Evolutionary conservation across 1,140 invertebrate genomes (phyloP), one percentile per base, ranked within the genome.

Genomic region (Carcinoscorpius rotundicauda): DNA sequence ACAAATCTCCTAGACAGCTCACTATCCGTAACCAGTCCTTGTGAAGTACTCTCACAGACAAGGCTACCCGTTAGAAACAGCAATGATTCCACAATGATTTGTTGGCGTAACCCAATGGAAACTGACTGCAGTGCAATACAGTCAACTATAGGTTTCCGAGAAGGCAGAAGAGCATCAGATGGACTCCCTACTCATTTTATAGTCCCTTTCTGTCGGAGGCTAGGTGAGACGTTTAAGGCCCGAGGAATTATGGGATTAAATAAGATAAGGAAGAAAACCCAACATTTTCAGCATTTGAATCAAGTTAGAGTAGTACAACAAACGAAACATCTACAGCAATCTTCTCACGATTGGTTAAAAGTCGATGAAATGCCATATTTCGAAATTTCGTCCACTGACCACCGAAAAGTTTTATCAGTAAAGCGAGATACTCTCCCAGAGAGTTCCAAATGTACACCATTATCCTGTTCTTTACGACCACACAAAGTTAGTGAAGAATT

Each of bases 151-250:
- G 86, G 88, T 74, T 92, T 92, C 76, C 81, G 89, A 70, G 89
- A 96, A 79, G 91, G 91, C 4, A 79, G 93, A 53, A 80, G 93
- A 68, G 92, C 93, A 1, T 93, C 89, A 69, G 91, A 95, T 73
- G 91, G 90, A 53, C 71, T 82, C n/a, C 77, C 82, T 11, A 78
- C 80, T 49, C 79, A 81, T 59, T 72, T 73, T 81, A 75, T 71
- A 63, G 79, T 86, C 69, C 87, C 86, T 68, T 90, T 87, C 74
- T 83, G 84, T 67, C 86, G 88, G 74, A 79, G 85, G 71, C 78
- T 89, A 59, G 84, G 86, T 69, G 87, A 89, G 73, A 84, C 83
- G 64, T 85, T 83, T 71, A 87, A 88, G 76, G 83, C 86, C 0
- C 86, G 87, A 75, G 87, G 87, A 29, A 84, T 88, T 69, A 76